Evolutionary conservation across 2,797 vertebrate genomes (phyloP).

Genomic region (Eulemur coronatus): DNA sequence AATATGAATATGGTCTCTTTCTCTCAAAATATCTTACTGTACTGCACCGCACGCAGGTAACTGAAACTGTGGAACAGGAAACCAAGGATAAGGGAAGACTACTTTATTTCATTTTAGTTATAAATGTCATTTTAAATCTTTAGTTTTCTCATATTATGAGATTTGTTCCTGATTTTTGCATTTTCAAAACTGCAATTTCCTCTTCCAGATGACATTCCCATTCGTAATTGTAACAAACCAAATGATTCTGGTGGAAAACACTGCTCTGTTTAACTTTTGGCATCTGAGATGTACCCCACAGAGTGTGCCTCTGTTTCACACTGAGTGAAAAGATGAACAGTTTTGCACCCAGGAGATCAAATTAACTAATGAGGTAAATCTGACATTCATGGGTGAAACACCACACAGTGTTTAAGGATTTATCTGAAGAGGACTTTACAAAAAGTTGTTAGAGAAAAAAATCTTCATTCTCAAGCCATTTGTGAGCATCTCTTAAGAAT

Average conservation of each 20-base stretch:
- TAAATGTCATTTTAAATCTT: conserved; percentile 52
- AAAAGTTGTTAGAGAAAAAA: conserved; percentile 18
- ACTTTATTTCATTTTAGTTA: background rate
- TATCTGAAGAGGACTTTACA: conserved; percentile 29
- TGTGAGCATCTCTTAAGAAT: background rate
- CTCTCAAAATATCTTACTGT: background rate
- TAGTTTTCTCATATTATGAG: conserved; percentile 53
- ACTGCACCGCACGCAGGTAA: background rate
- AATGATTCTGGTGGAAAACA: conserved; percentile 62
- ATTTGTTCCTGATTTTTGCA: conserved; percentile 61
- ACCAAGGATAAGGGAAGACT: background rate
- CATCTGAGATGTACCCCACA: conserved; percentile 61
- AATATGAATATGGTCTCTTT: background rate
- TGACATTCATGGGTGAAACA: conserved; percentile 74
- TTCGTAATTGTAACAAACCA: conserved; percentile 62
- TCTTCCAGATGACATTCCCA: conserved; percentile 60
- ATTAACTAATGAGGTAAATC: conserved; percentile 76
- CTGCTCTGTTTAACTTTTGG: conserved; percentile 71
- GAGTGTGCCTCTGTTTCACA: conserved; percentile 45
- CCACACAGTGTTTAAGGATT: conserved; percentile 46
- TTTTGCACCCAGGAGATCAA: conserved; percentile 68
- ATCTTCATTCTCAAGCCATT: background rate
- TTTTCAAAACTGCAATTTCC: conserved; percentile 65
- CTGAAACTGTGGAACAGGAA: background rate
- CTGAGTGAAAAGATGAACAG: conserved; percentile 44